phyloP scores from a whole-genome alignment of 1,140 invertebrate genomes.

The Batillaria attramentaria region DNA sequence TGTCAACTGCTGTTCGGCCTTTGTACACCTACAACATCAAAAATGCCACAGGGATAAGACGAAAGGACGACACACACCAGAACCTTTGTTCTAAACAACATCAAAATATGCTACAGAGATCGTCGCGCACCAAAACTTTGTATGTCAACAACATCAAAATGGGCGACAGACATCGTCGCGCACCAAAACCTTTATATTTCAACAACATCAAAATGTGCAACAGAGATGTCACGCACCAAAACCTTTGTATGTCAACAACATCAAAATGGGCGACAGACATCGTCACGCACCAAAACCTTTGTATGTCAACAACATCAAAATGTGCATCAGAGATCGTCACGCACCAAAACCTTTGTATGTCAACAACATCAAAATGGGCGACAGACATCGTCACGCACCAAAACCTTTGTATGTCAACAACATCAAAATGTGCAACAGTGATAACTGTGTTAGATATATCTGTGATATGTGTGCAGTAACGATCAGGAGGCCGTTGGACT shows the following conservation, averaged over 20 bases:
- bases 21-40: conserved; percentile 16
- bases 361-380: not conserved
- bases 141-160: not conserved
- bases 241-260: not conserved
- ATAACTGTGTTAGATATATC: not conserved
- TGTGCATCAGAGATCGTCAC: not conserved
- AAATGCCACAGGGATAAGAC: not conserved
- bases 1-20: conserved; percentile 7
- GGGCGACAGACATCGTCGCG: not conserved
- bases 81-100: too few species aligned
- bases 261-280: not conserved
- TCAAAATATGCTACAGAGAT: not conserved
- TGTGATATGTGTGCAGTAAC: not conserved
- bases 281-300: too few species aligned
- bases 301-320: not conserved
- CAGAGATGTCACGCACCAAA: not conserved
- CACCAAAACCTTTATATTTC: too few species aligned
- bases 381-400: not conserved
- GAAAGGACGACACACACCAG: not conserved
- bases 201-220: not conserved
- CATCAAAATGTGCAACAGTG: not conserved
- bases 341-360: not conserved
- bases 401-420: too few species aligned
- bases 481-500: too few species aligned
- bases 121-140: not conserved